Percentiles rank a stretch among this genome's conserved stretches.
Evolutionary conservation across 2,113 vertebrate species (phyloP).

Genomic region (Morone chrysops): DNA sequence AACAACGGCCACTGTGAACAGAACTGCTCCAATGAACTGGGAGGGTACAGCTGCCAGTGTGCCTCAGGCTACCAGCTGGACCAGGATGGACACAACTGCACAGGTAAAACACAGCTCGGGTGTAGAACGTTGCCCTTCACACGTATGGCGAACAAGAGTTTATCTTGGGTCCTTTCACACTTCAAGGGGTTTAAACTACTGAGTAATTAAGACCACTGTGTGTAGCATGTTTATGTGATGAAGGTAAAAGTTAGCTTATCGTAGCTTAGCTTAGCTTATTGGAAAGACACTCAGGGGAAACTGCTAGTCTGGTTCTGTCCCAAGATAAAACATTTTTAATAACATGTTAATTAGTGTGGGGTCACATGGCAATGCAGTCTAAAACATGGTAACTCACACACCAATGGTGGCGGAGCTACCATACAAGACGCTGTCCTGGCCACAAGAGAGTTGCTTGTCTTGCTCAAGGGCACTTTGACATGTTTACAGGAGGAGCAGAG

Average conservation of each 20-base stretch:
- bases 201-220: not conserved
- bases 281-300: not conserved
- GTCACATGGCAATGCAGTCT: no score
- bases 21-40: constrained; percentile 80
- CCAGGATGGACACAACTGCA: constrained; percentile 77
- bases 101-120: constrained; percentile 65
- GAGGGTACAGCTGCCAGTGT: constrained; percentile 81
- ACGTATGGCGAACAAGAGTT: not conserved
- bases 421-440: not conserved
- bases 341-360: no score
- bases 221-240: not conserved
- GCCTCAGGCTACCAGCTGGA: constrained; percentile 75
- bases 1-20: constrained; percentile 81
- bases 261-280: no score
- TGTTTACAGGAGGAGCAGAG: no score
- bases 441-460: not conserved
- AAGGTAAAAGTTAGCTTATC: not conserved
- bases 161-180: not conserved
- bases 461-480: not conserved
- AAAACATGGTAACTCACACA: no score
- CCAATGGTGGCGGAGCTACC: not conserved
- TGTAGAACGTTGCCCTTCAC: not conserved
- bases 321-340: no score
- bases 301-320: not conserved
- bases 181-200: not conserved